A percentile compares a stretch with the other conserved stretches of the same genome.
Evolutionary conservation across 2,113 vertebrate genomes (phyloP).

Genomic region (Micronycteris hirsuta): DNA sequence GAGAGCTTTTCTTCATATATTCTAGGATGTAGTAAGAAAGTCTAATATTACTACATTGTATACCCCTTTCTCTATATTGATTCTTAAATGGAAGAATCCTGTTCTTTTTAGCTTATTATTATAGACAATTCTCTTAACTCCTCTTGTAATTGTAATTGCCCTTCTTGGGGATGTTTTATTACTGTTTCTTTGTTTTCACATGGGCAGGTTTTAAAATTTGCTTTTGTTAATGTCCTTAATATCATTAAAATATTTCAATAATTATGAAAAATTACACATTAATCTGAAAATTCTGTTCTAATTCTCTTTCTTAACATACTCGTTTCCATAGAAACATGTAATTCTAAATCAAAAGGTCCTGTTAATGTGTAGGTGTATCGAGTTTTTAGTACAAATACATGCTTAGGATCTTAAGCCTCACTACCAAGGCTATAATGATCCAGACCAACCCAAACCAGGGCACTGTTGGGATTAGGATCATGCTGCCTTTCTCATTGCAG

Average conservation of each 20-base stretch:
- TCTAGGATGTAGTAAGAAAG: background rate
- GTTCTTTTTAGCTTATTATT: background rate
- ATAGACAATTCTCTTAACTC: background rate
- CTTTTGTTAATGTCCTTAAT: conserved; percentile 1
- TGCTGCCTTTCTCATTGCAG: background rate
- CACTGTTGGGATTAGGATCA: background rate
- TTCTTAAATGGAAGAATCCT: background rate
- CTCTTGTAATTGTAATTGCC: background rate
- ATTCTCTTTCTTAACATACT: background rate
- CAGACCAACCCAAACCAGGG: background rate
- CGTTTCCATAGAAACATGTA: background rate
- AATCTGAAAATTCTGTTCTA: conserved; percentile 2
- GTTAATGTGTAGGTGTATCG: background rate
- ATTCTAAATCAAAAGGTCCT: conserved; percentile 20
- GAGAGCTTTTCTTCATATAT: background rate
- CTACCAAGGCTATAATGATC: background rate
- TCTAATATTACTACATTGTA: background rate
- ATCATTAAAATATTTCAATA: background rate
- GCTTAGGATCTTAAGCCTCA: background rate
- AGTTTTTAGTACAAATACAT: conserved; percentile 21
- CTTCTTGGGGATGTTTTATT: background rate
- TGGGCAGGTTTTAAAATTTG: conserved; percentile 25
- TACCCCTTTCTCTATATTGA: background rate
- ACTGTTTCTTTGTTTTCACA: conserved; percentile 26
- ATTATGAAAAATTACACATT: conserved; percentile 15